Base-by-base conservation (phyloP, 2,797 vertebrate species). In the Falco columbarius region DNA sequence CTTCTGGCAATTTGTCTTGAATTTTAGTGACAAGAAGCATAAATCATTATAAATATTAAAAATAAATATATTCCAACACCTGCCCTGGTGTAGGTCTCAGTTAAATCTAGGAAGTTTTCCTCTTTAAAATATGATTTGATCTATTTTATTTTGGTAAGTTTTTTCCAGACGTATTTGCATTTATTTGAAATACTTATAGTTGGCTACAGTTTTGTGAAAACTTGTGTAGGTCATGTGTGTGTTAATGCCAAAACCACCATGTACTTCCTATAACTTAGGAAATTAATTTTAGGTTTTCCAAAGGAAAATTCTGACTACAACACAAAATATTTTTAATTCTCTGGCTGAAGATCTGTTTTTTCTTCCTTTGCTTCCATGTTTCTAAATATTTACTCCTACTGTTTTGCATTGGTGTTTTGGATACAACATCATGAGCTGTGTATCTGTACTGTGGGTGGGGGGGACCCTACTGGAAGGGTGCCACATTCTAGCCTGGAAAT, bases 391-490 rank as follows among this genome's bases (percentile, higher is more conserved):
- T 70, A 21, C 47, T 90, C 67, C 81, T 52, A 30, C 36, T 77
- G 7, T 66, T 91, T 79, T 90, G 44, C 7, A 14, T 62, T n/a
- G 30, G 67, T 84, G 14, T 81, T 58, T 62, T 59, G 62, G 58
- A 18, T 36, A 59, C 26, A 65, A 16, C 22, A 44, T 19, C 32
- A n/a, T 0, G 4, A 62, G 18, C 12, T 40, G 21, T 52, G 34
- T n/a, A n/a, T 19, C 1, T 4, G n/a, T 61, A 49, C 40, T 0
- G 0, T 1, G 1, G 14, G 9, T 54, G 9, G 14, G 23, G 44
- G 9, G 12, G 23, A 86, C 7, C 14, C 58, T 70, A 17, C 14
- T 72, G 22, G 27, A 65, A 11, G 10, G 86, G 17, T 20, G 44
- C 18, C 32, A 61, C 3, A 9, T 70, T 79, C 70, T 51, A 68